phyloP scores from a whole-genome alignment of 2,113 vertebrate species.

The Stigmatopora nigra region DNA sequence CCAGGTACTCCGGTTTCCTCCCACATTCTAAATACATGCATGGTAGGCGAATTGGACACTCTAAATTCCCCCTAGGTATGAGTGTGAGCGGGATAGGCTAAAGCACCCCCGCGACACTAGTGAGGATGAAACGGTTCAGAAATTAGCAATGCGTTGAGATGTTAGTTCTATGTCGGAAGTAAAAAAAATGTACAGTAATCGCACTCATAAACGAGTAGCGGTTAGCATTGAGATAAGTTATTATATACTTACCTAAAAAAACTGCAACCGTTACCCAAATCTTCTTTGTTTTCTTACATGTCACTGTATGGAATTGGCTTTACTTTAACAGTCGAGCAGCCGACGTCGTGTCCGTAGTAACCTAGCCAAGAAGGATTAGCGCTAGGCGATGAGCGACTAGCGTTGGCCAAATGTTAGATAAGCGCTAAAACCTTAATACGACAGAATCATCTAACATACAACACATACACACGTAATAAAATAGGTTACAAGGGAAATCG shows the following conservation, averaged over 20 bases:
- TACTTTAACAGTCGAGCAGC: background rate
- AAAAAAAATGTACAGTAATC: background rate
- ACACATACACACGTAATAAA: background rate
- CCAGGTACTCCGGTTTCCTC: no score
- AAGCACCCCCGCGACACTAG: no score
- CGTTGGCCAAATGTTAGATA: constrained; percentile 27
- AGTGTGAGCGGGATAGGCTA: no score
- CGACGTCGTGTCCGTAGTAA: background rate
- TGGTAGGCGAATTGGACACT: no score
- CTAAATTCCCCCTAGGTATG: no score
- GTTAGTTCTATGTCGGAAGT: no score
- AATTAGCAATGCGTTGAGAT: no score
- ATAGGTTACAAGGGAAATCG: background rate
- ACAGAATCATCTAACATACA: constrained; percentile 1
- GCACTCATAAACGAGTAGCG: no score
- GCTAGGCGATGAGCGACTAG: constrained; percentile 23
- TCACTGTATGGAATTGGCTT: background rate
- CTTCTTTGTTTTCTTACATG: constrained; percentile 1
- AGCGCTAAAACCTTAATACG: constrained; percentile 1
- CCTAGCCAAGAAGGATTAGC: constrained; percentile 32
- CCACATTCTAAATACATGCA: no score
- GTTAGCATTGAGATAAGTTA: background rate
- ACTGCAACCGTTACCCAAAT: background rate
- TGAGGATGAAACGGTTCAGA: no score
- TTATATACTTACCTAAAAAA: constrained; percentile 10